Evolutionary conservation across 2,888 invertebrate genomes (phyloP).

Genomic region (Geophilus truncorum): DNA sequence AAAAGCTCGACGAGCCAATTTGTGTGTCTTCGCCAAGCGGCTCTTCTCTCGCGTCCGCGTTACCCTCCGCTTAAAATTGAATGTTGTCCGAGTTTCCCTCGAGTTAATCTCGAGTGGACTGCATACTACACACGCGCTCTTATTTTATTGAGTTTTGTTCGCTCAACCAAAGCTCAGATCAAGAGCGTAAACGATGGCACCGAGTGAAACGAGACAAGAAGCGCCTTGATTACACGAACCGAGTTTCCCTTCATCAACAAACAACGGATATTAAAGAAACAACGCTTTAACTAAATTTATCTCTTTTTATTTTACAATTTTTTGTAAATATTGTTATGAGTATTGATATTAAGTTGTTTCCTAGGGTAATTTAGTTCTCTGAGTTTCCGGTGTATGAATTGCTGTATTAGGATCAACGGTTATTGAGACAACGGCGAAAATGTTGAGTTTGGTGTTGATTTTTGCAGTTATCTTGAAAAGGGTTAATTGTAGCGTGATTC

Average conservation of each 20-base stretch:
- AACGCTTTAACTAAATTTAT: background rate
- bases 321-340: too few species aligned
- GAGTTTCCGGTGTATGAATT: too few species aligned
- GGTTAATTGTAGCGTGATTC: too few species aligned
- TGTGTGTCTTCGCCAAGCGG: background rate
- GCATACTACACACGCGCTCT: background rate
- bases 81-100: constrained; percentile 17
- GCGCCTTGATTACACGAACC: background rate
- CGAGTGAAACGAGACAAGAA: background rate
- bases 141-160: constrained; percentile 20
- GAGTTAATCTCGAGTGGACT: constrained; percentile 21
- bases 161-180: constrained; percentile 12
- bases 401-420: too few species aligned
- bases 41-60: background rate
- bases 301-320: background rate
- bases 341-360: too few species aligned
- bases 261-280: constrained; percentile 23
- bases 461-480: too few species aligned
- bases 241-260: background rate
- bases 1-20: background rate
- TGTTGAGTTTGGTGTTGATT: too few species aligned
- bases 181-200: constrained; percentile 8
- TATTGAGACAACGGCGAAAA: too few species aligned
- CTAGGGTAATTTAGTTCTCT: too few species aligned
- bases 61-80: constrained; percentile 10